phyloP scores from a whole-genome alignment of 2,113 vertebrate genomes.

The Trachemys scripta region DNA sequence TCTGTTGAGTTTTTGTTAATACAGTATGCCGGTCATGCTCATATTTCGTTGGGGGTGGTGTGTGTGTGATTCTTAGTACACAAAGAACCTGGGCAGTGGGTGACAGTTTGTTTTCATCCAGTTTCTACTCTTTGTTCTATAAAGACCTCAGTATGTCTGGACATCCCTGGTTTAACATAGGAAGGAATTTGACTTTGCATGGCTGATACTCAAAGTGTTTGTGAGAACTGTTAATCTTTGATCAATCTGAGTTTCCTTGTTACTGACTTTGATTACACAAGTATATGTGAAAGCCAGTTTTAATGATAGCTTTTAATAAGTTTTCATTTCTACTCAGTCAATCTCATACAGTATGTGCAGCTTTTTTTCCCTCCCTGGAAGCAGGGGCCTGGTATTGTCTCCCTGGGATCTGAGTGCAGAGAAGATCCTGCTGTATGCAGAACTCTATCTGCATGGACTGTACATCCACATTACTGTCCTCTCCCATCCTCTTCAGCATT shows the following conservation, averaged over 20 bases:
- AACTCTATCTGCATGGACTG: background rate
- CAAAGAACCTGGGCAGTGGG: background rate
- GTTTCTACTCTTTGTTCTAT: background rate
- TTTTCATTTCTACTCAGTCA: constrained; percentile 66
- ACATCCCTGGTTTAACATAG: background rate
- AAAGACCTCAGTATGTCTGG: constrained; percentile 7
- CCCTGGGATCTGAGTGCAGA: background rate
- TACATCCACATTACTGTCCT: background rate
- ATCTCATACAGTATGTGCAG: constrained; percentile 45
- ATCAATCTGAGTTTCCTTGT: constrained; percentile 72
- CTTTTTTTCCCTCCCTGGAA: constrained; percentile 41
- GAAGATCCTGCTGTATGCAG: background rate
- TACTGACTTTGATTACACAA: constrained; percentile 79
- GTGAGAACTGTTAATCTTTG: constrained; percentile 67
- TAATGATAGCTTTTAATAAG: constrained; percentile 79
- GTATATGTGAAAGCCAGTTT: constrained; percentile 55
- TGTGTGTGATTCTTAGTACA: background rate
- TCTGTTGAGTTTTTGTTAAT: constrained; percentile 18
- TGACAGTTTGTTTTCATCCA: constrained; percentile 19
- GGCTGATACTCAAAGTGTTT: constrained; percentile 43
- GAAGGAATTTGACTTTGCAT: constrained; percentile 14
- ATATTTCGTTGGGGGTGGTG: background rate
- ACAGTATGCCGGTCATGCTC: background rate
- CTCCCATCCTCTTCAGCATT: background rate
- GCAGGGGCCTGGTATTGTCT: constrained; percentile 13